Percentiles rank a stretch among this genome's conserved stretches.
These are phyloP conservation scores for Gymnarchus niloticus DNA, from an alignment of 2,113 vertebrate genomes.

Conservation along the genomic window DNA sequence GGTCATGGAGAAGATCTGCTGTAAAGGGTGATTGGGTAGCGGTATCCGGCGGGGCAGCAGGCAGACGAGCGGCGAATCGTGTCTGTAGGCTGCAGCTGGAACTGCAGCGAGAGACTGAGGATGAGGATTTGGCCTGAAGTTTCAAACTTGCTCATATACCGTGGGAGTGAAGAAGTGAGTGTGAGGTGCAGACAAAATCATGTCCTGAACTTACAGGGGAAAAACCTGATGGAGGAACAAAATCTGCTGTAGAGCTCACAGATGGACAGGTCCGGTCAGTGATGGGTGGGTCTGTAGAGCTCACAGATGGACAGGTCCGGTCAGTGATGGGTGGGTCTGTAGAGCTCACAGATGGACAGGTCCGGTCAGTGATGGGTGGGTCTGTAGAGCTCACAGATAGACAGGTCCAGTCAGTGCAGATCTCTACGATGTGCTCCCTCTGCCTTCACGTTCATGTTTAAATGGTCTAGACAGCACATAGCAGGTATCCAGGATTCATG, in stretches of 20 bases:
- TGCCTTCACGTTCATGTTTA: not conserved
- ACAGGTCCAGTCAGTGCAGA: not conserved
- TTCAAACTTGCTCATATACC: not conserved
- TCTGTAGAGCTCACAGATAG: not conserved
- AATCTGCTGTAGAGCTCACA: not conserved
- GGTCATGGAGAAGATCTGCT: conserved; percentile 7
- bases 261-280: not conserved
- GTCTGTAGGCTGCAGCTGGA: not conserved
- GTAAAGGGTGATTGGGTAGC: not conserved
- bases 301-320: not conserved
- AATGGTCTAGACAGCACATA: not conserved
- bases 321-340: not conserved
- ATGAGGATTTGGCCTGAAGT: not conserved
- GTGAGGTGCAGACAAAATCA: not conserved
- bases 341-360: not conserved
- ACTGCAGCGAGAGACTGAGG: too few species aligned
- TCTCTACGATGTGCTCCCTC: not conserved
- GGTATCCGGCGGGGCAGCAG: not conserved
- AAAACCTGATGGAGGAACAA: not conserved
- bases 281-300: not conserved
- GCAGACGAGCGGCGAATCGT: not conserved
- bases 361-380: not conserved
- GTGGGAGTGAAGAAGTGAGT: not conserved
- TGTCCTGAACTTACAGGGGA: not conserved
- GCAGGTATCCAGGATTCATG: not conserved